Evolutionary conservation across 2,113 vertebrate genomes (phyloP), one percentile per base, ranked within the genome.

Genomic region (Platysternon megacephalum): DNA sequence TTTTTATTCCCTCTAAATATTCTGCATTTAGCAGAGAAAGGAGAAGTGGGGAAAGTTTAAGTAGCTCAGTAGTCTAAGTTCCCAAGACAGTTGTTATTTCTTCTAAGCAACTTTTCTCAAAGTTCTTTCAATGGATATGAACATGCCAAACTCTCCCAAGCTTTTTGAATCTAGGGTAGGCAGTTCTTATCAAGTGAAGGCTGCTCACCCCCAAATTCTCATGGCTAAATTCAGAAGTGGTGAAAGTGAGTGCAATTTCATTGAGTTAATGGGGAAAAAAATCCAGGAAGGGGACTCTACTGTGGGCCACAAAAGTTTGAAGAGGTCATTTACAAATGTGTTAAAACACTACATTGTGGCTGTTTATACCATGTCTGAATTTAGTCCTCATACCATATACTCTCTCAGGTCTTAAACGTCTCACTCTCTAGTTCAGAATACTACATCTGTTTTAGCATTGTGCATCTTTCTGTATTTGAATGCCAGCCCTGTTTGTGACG

Each of bases 61-160:
- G 74, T 46, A 44, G 74, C 21, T 94, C 87, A 90, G 91, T 91
- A 92, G 92, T 93, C 78, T 94, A 95, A 87, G 65, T 85, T 95
- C 94, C 84, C 83, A 95, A 94, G 87, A 86, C n/a, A 65, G 42
- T 65, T 29, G 78, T 65, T 93, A 53, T 14, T 52, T 82, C 86
- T 90, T 86, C 84, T 81, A 86, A 48, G 87, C 76, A 89, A 44
- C 52, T 92, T 95, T 95, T 93, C 26, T 79, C 78, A 46, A 53
- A 28, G 44, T 80, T 94, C 44, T 21, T 13, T 93, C 39, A 80
- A 52, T 89, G 86, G 26, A 35, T 49, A 88, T 93, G 85, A 28
- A 2, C 2, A 3, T 29, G 3, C 82, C 58, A 89, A 89, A 48
- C 6, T 51, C 24, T 55, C 22, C 24, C 10, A 55, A 26, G 24